Evolutionary conservation across 2,797 vertebrate species (phyloP), one percentile per base, ranked within the genome.

Genomic region (Mastacembelus armatus): DNA sequence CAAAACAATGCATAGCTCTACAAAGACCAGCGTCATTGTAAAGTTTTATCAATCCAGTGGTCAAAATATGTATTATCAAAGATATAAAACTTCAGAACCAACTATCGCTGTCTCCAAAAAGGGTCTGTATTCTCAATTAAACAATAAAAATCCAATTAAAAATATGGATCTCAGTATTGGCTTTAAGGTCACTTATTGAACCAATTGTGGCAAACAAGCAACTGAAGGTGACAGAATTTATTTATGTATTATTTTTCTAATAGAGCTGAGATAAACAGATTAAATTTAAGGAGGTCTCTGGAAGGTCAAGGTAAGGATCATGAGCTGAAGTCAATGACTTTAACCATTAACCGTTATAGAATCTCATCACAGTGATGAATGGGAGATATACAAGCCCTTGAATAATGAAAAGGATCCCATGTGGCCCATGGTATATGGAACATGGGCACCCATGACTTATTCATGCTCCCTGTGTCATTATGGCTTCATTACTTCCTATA

Each of bases 401-500:
- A 62, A 71, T 88, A 84, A 87, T 87, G 74, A 84, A 61, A 77
- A 71, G 74, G 63, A 74, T 49, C 66, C 56, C 27, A 10, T 54
- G 52, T 27, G 33, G 54, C 40, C 64, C 36, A 44, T 54, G 44
- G 30, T 67, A 71, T 81, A 50, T 70, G 68, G 79, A 71, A 81
- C 71, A 84, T 52, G 81, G 58, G 43, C 71, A 27, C 44, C 62
- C 52, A 79, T 91, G 80, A 86, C 84, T 90, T 89, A 90, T 89
- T 90, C 81, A 88, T 87, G 83, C 68, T 79, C 64, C 71, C 51
- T 7, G 50, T 60, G 61, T 71, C 82, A 61, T 36, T 56, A 47
- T 26, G 49, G 27, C 44, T 69, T 68, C 71, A 88, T 89, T 72
- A 64, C 50, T 78, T 78, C 72, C 51, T 27, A 56, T 74, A 69